Evolutionary conservation across 2,797 vertebrate genomes (phyloP), one percentile per base, ranked within the genome.

Genomic region (Pachyuromys duprasi): DNA sequence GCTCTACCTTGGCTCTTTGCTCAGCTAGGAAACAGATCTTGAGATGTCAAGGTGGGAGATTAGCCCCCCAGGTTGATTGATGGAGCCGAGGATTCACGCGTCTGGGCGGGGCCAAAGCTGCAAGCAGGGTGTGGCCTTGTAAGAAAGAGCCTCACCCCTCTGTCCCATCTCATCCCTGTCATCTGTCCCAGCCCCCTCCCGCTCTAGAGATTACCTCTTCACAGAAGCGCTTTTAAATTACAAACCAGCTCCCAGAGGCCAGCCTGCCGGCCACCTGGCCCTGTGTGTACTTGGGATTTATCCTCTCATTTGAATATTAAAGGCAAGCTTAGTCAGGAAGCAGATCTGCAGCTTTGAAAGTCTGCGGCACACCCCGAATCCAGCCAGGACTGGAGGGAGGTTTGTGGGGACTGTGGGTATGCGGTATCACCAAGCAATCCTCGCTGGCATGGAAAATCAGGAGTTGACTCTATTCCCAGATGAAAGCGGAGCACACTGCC

Each of bases 221-320:
- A 4, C 76, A 69, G 89, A 65, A 6, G 42, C n/a, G 0, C 63
- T 42, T 72, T 93, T 60, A 8, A 62, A 76, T 94, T 60, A 7
- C 86, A 70, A 69, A 42, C 69, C 26, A 33, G 86, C 92, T 33
- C 86, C 76, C 79, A 49, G 17, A 65, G 33, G 70, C 86, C 89
- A 8, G 42, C 78, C 57, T 62, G 3, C 22, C 0, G 3, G 24
- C 86, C 91, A 80, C 83, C 75, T 60, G 90, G 83, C 95, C 91
- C 36, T 7, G 12, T 67, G 81, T 79, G 36, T 55, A 11, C 57
- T 39, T 0, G 69, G 57, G 90, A 74, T 76, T 95, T 88, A 55
- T 42, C 83, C 80, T 80, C 89, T 83, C 63, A 9, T 96, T 87
- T 92, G 82, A 89, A 60, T 94, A 94, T 91, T 92, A 93, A 95